A percentile compares a stretch with the other conserved stretches of the same genome.
phyloP scores from a whole-genome alignment of 2,888 invertebrate genomes.

The Dryomyza anilis region DNA sequence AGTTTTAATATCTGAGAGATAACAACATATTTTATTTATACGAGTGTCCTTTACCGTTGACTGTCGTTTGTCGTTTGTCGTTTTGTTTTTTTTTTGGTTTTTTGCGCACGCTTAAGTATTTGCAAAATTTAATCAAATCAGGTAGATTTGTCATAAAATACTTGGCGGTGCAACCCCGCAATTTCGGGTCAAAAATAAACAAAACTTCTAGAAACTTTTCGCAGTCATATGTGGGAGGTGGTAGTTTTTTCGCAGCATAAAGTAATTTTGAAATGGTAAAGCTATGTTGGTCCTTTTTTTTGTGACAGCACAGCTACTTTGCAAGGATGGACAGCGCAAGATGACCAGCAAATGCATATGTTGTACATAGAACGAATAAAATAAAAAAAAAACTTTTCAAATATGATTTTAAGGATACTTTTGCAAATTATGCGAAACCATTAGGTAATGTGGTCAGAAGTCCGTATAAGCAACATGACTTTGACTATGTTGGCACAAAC shows the following conservation, averaged over 20 bases:
- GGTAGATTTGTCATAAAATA: conserved; percentile 59
- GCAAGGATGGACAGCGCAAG: neutral
- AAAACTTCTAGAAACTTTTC: conserved; percentile 22
- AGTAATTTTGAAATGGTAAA: no score
- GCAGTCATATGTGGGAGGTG: conserved; percentile 34
- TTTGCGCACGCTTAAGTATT: conserved; percentile 9
- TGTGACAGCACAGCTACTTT: neutral
- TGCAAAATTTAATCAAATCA: conserved; percentile 56
- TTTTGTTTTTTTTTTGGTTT: conserved; percentile 15
- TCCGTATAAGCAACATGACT: neutral
- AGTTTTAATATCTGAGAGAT: conserved; percentile 34
- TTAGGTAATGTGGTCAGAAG: conserved; percentile 50
- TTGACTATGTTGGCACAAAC: conserved; percentile 6
- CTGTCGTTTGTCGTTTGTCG: conserved; percentile 6
- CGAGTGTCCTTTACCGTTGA: neutral
- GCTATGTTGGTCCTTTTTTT: conserved; percentile 9
- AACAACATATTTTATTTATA: conserved; percentile 28
- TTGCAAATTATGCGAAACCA: conserved; percentile 59
- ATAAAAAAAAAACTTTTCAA: conserved; percentile 31
- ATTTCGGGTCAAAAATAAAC: conserved; percentile 1
- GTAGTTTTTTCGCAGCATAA: no score
- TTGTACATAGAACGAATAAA: neutral
- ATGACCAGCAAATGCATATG: conserved; percentile 6
- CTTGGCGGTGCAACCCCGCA: conserved; percentile 13
- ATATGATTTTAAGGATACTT: conserved; percentile 39